Percentiles rank a stretch among this genome's conserved stretches.
Conservation (phyloP, 2,888 invertebrate species). For the Campaea margaritaria region DNA sequence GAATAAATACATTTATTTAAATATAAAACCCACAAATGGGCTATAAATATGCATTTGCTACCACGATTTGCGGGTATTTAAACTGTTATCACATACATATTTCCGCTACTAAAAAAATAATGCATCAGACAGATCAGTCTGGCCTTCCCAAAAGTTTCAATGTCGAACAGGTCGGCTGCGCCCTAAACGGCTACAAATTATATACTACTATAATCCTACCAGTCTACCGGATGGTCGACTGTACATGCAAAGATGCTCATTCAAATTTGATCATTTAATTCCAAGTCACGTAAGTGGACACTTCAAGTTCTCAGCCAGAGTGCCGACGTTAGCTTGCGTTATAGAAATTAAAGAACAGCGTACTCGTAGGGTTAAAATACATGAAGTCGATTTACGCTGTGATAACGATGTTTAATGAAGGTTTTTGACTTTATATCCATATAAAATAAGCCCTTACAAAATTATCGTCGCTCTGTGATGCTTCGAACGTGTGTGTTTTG, state of each 20-base stretch:
- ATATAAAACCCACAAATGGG: too few relatives aligned
- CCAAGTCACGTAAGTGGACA: slow-evolving; percentile 69
- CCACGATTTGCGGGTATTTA: neutral
- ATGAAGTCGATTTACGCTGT: too few relatives aligned
- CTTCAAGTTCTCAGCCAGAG: slow-evolving; percentile 42
- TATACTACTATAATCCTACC: slow-evolving; percentile 53
- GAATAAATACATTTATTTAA: too few relatives aligned
- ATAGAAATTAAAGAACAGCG: neutral
- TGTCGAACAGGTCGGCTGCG: slow-evolving; percentile 48
- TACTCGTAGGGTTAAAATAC: too few relatives aligned
- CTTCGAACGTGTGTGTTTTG: too few relatives aligned
- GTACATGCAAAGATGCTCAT: slow-evolving; percentile 60
- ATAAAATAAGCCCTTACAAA: too few relatives aligned
- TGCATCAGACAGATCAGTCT: slow-evolving; percentile 10
- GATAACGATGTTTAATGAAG: too few relatives aligned
- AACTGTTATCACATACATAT: neutral
- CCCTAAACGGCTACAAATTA: slow-evolving; percentile 58
- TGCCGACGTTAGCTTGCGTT: slow-evolving; percentile 2
- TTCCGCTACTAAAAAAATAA: slow-evolving; percentile 4
- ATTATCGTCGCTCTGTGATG: too few relatives aligned
- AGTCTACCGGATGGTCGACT: slow-evolving; percentile 51
- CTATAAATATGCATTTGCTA: too few relatives aligned
- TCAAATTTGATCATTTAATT: slow-evolving; percentile 63
- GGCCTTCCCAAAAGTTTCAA: slow-evolving; percentile 43
- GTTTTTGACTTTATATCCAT: too few relatives aligned